These are phyloP conservation scores for Thumatha senex DNA, from an alignment of 2,888 invertebrate species.

Conservation along the genomic window DNA sequence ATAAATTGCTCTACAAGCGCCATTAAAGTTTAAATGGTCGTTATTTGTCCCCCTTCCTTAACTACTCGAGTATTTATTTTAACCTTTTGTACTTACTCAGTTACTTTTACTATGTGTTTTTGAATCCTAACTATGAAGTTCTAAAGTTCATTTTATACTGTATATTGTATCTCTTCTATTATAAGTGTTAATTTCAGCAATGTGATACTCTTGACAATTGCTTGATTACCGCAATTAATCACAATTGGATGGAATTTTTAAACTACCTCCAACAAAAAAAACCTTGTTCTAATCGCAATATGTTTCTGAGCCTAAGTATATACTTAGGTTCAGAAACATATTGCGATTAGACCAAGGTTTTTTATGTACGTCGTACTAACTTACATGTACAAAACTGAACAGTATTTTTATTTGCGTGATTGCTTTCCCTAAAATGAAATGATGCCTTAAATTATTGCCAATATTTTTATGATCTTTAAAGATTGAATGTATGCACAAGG, in stretches of 20 bases:
- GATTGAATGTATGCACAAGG: no score
- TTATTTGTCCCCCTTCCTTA: constrained; percentile 60
- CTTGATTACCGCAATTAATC: constrained; percentile 81
- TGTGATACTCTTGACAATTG: constrained; percentile 72
- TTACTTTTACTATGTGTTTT: constrained; percentile 23
- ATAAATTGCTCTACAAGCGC: constrained; percentile 52
- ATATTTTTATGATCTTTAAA: no score
- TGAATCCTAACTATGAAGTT: constrained; percentile 35
- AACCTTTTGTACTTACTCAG: constrained; percentile 44
- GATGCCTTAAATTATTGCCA: no score
- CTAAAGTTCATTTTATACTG: constrained; percentile 39
- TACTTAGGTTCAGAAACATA: not conserved
- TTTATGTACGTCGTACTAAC: no score
- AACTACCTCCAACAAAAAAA: constrained; percentile 60
- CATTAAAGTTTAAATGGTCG: constrained; percentile 58
- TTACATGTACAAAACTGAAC: no score
- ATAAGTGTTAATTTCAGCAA: constrained; percentile 73
- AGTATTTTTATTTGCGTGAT: no score
- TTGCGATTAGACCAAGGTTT: no score
- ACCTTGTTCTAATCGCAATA: no score
- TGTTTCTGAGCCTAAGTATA: not conserved
- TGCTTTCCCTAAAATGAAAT: no score
- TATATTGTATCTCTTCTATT: constrained; percentile 42
- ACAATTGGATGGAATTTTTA: constrained; percentile 77
- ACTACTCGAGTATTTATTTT: constrained; percentile 57